Evolutionary conservation across 2,113 vertebrate species (phyloP).

Genomic region (Neofelis nebulosa): DNA sequence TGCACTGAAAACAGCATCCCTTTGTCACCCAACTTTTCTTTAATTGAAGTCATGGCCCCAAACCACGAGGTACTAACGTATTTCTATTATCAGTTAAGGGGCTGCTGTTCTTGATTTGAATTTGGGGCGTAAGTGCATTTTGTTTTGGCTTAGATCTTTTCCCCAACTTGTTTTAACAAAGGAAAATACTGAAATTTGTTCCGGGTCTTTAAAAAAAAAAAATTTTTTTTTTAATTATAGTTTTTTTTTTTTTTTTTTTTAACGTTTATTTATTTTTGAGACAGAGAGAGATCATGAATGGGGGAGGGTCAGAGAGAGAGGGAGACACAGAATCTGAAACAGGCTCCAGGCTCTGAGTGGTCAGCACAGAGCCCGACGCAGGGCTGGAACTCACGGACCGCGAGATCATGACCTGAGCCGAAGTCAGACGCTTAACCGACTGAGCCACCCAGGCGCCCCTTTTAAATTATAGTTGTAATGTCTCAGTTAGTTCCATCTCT

Average conservation of each 20-base stretch:
- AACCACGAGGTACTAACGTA: slow-evolving; percentile 58
- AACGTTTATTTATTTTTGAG: no score
- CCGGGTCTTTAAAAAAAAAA: background rate
- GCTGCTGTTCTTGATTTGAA: background rate
- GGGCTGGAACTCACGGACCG: rapidly evolving
- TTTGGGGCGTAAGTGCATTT: background rate
- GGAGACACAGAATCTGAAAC: no score
- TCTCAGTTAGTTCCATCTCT: background rate
- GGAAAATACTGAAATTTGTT: background rate
- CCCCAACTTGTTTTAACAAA: background rate
- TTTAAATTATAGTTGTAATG: background rate
- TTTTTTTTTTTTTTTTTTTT: no score
- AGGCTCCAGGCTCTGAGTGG: no score
- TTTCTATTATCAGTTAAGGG: background rate
- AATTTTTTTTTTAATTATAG: background rate
- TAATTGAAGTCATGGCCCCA: slow-evolving; percentile 67
- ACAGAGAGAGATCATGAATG: no score
- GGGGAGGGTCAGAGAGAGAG: no score
- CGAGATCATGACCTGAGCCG: no score
- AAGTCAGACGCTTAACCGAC: no score
- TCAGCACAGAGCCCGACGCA: no score
- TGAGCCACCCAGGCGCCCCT: no score
- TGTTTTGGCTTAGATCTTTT: background rate
- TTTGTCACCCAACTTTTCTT: slow-evolving; percentile 63
- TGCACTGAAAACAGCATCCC: slow-evolving; percentile 50